phyloP scores from a whole-genome alignment of 2,888 invertebrate species.

The Leptothorax acervorum region DNA sequence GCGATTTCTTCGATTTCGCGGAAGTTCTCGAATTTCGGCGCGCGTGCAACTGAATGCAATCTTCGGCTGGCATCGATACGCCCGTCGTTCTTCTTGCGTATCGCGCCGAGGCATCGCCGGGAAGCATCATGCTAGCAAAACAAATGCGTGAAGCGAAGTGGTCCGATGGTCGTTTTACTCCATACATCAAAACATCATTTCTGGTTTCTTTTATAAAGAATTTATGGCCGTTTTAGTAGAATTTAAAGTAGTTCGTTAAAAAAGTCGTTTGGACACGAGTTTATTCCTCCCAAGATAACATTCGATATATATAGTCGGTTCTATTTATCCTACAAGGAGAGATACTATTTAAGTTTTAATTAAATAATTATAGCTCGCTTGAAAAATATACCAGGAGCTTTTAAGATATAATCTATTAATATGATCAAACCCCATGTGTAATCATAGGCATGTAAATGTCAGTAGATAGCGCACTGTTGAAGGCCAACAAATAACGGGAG shows the following conservation, averaged over 20 bases:
- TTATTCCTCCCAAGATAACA: background rate
- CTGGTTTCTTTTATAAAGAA: background rate
- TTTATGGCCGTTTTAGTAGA: conserved; percentile 18
- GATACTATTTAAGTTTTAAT: conserved; percentile 15
- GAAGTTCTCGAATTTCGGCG: conserved; percentile 60
- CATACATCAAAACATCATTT: conserved; percentile 14
- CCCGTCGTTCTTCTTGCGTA: conserved; percentile 48
- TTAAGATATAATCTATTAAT: background rate
- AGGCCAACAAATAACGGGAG: background rate
- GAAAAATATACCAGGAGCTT: background rate
- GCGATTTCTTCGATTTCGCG: conserved; percentile 56
- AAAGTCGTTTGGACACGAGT: background rate
- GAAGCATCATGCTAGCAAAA: conserved; percentile 10
- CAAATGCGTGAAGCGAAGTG: conserved; percentile 18
- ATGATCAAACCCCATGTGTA: background rate
- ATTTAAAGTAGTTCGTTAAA: conserved; percentile 20
- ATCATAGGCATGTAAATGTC: background rate
- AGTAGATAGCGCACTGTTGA: background rate
- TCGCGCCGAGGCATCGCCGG: conserved; percentile 39
- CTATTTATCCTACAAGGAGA: background rate
- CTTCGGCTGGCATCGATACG: conserved; percentile 60
- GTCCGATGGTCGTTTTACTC: conserved; percentile 14
- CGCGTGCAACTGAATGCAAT: conserved; percentile 58
- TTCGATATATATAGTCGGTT: background rate
- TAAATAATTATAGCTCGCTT: background rate